Percentiles rank a stretch among this genome's conserved stretches.
phyloP scores from a whole-genome alignment of 2,797 vertebrate species.

The Sandelia bainsii region DNA sequence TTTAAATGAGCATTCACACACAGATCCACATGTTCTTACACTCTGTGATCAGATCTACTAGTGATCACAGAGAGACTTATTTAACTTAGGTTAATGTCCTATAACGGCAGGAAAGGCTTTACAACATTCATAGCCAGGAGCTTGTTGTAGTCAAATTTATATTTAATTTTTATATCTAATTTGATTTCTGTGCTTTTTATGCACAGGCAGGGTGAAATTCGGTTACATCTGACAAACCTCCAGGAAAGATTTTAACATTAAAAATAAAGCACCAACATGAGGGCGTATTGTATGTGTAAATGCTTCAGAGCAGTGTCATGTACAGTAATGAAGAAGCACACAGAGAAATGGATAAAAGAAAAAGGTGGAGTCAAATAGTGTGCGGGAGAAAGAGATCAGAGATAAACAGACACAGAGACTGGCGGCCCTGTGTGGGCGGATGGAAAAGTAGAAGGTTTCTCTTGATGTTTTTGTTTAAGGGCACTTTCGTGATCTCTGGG shows the following conservation, averaged over 20 bases:
- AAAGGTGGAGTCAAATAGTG: slow-evolving; percentile 33
- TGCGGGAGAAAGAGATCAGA: slow-evolving; percentile 48
- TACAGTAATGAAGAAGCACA: slow-evolving; percentile 43
- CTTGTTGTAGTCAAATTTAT: slow-evolving; percentile 51
- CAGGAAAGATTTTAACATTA: slow-evolving; percentile 36
- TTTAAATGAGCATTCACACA: not conserved
- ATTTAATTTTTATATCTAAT: slow-evolving; percentile 37
- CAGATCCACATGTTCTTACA: not conserved
- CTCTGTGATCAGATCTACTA: slow-evolving; percentile 7
- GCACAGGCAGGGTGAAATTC: slow-evolving; percentile 46
- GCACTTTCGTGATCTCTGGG: slow-evolving; percentile 57
- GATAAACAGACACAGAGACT: slow-evolving; percentile 41
- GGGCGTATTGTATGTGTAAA: slow-evolving; percentile 12
- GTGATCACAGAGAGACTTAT: not conserved
- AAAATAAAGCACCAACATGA: slow-evolving; percentile 13
- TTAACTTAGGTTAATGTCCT: slow-evolving; percentile 9
- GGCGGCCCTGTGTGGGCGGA: slow-evolving; percentile 57
- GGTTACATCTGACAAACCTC: slow-evolving; percentile 51
- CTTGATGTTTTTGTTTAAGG: slow-evolving; percentile 66
- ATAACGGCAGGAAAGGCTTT: slow-evolving; percentile 1
- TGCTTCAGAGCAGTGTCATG: slow-evolving; percentile 20
- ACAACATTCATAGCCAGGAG: slow-evolving; percentile 37
- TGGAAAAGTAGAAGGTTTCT: slow-evolving; percentile 51
- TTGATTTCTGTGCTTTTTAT: slow-evolving; percentile 44
- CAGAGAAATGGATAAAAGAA: slow-evolving; percentile 32